Base-by-base conservation (phyloP, 2,797 vertebrate species). In the Psittacula derbiana region DNA sequence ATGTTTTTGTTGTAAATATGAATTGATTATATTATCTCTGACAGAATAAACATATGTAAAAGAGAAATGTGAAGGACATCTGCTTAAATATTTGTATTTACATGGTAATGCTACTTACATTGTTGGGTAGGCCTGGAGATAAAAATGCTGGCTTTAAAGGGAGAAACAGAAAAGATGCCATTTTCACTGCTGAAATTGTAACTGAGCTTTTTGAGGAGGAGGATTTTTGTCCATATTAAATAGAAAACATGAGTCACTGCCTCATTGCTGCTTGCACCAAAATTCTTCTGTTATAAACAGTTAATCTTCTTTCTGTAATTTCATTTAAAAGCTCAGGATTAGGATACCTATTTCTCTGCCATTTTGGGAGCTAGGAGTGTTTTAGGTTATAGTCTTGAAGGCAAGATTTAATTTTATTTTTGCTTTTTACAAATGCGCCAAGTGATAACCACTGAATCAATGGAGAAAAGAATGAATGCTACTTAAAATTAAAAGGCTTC, bases 181-280 rank as follows among this genome's bases (percentile, higher is more conserved):
- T 95, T 96, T 95, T 95, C 89, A 66, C 71, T 94, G 83, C 82
- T 95, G 85, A 90, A 96, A 87, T 93, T 92, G 91, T 94, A 86
- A 80, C 84, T 71, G 76, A 95, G 92, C 44, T 94, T 96, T 95
- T 92, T 92, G 95, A 96, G 87, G 90, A 86, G 93, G 95, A 94
- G 83, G 92, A 92, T 96, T 96, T 93, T 93, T 88, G 95, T 95
- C 89, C 88, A 88, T 96, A 92, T 95, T 96, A 94, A 96, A 95
- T 90, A 96, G 94, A 90, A 91, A 93, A 85, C 70, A 95, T 96
- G 93, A 95, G 74, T 97, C 97, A 97, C 52, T 92, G 78, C 70
- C 65, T 95, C 66, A 65, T 60, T 91, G 64, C 93, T 90, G 81
- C 84, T 95, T 18, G 31, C 72, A 96, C 41, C 81, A 90, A 87